Evolutionary conservation across 92 coral and sea anemone genomes (phyloP).

Genomic region (Porites divaricata): DNA sequence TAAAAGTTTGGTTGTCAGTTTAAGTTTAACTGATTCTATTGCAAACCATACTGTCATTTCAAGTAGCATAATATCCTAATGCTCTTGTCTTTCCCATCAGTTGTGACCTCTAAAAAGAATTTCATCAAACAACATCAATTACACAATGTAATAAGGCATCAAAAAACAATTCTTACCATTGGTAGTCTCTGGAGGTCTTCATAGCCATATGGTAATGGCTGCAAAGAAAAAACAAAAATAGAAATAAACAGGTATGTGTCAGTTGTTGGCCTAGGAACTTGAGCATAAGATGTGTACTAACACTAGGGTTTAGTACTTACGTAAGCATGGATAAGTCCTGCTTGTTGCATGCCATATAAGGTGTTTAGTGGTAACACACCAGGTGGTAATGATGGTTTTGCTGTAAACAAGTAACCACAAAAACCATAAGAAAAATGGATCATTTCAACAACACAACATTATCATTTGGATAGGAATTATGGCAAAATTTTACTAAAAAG

Average conservation of each 20-base stretch:
- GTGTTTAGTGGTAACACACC: constrained; percentile 84
- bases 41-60: too few species aligned
- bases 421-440: neutral
- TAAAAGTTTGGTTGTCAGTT: too few species aligned
- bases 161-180: constrained; percentile 50
- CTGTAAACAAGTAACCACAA: constrained; percentile 24
- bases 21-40: too few species aligned
- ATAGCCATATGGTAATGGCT: constrained; percentile 75
- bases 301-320: constrained; percentile 12
- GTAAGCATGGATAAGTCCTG: constrained; percentile 84
- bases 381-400: constrained; percentile 92
- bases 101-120: neutral
- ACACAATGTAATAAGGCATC: neutral
- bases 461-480: too few species aligned
- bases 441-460: neutral
- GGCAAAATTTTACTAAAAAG: too few species aligned
- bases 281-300: neutral
- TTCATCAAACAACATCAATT: neutral
- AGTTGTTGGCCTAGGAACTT: neutral
- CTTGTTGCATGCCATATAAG: constrained; percentile 80
- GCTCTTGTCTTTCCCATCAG: too few species aligned
- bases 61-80: too few species aligned
- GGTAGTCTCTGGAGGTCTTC: constrained; percentile 86
- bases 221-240: constrained; percentile 3
- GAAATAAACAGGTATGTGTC: neutral